Base-by-base conservation (phyloP, 1,140 invertebrate genomes). In the Idris sp. region DNA sequence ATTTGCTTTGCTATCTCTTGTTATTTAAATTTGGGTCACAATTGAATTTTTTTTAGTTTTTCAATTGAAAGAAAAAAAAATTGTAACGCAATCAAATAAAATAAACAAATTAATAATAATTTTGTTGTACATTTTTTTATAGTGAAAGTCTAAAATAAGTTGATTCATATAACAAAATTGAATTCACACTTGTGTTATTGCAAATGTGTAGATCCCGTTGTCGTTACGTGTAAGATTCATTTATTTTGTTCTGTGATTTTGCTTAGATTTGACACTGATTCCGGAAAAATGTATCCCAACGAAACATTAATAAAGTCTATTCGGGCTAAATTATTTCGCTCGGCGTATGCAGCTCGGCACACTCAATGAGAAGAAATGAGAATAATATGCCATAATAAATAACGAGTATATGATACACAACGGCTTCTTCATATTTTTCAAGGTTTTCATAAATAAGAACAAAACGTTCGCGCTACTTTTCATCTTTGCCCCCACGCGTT, bases 401-500 rank as follows among this genome's bases (percentile, higher is more conserved):
- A 69, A 69, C 53, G 28, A 44, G 35, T 53, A 53, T 59, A 51
- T 51, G 53, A 59, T 69, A 59, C n/a, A n/a, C 53, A 69, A 69
- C 54, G 44, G 65, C 53, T 59, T 59, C 54, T 72, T 62, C 68
- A 64, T 72, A 72, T 64, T 56, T 62, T 72, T 62, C 68, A 56
- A 56, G 38, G 48, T 58, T 56, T 64, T 62, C 58, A 62, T 56
- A 72, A 72, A 72, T 64, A 64, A 72, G 53, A 73, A 73, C 59
- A 65, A 73, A 73, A 51, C 65, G 73, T 61, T 61, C 31, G 62
- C 64, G 56, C 72, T 41, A 65, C 62, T 64, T 71, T 68, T 58
- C 65, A 59, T 62, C 44, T 69, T 51, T 22, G 54, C 51, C 28
- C 51, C 44, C 16, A 19, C 10, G 15, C 40, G 2, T 10, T 11